phyloP scores from a whole-genome alignment of 2,888 invertebrate species.

The Apocheima hispidaria region DNA sequence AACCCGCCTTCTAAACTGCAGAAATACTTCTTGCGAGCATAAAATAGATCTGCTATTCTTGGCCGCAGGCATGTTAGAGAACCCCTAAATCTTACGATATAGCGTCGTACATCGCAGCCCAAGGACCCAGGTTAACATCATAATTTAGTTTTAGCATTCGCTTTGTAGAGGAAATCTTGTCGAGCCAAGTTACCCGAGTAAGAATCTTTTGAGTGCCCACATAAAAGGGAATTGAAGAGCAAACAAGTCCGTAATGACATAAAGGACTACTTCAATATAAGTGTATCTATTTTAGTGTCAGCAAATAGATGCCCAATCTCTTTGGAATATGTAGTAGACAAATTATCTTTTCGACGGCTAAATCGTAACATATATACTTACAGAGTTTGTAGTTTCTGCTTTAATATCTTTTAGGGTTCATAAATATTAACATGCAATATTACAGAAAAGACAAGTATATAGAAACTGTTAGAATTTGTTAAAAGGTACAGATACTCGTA shows the following conservation, averaged over 20 bases:
- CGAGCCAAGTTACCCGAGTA: constrained; percentile 18
- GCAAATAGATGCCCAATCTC: constrained; percentile 28
- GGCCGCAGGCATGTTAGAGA: neutral
- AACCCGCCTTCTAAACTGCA: neutral
- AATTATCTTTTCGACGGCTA: constrained; percentile 14
- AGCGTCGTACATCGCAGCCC: constrained; percentile 8
- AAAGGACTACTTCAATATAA: constrained; percentile 32
- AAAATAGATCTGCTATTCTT: constrained; percentile 2
- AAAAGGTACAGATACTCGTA: too few relatives aligned
- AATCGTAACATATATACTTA: constrained; percentile 5
- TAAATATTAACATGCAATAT: too few relatives aligned
- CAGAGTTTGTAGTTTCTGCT: too few relatives aligned
- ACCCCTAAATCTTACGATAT: constrained; percentile 16
- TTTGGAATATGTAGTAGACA: constrained; percentile 24
- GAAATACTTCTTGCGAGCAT: neutral
- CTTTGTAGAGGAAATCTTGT: constrained; percentile 27
- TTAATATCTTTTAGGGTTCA: too few relatives aligned
- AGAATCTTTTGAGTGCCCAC: constrained; percentile 31
- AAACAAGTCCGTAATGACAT: constrained; percentile 33
- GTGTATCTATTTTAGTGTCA: constrained; percentile 30
- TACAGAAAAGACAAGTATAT: too few relatives aligned
- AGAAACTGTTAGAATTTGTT: too few relatives aligned
- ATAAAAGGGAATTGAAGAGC: constrained; percentile 32
- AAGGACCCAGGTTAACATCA: constrained; percentile 26
- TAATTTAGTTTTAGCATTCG: constrained; percentile 30